A percentile compares a stretch with the other conserved stretches of the same genome.
phyloP scores from a whole-genome alignment of 2,888 invertebrate species.

The Tenthredo livida region DNA sequence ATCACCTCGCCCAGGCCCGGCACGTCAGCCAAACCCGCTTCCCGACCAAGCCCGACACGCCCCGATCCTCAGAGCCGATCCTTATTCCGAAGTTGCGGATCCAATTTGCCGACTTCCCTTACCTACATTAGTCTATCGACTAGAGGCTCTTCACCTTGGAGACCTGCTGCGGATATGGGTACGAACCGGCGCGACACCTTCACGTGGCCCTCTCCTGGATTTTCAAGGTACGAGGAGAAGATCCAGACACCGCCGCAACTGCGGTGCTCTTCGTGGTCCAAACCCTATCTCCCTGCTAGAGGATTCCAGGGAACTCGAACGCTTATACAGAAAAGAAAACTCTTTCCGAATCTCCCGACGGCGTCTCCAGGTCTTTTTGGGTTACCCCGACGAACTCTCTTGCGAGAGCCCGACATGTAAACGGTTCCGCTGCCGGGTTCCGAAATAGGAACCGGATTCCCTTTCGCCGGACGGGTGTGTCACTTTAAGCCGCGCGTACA shows the following conservation, averaged over 20 bases:
- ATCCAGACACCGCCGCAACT: slow-evolving; percentile 79
- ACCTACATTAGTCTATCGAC: slow-evolving; percentile 85
- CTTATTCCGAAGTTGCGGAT: slow-evolving; percentile 80
- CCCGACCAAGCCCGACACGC: slow-evolving; percentile 77
- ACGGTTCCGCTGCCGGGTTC: too few species aligned
- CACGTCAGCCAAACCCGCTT: slow-evolving; percentile 77
- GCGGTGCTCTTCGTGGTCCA: slow-evolving; percentile 79
- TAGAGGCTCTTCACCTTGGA: slow-evolving; percentile 86
- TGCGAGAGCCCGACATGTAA: too few species aligned
- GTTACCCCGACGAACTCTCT: slow-evolving; percentile 77
- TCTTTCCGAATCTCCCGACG: slow-evolving; percentile 80
- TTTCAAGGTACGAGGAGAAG: slow-evolving; percentile 79
- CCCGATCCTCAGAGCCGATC: slow-evolving; percentile 81
- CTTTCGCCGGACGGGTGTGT: too few species aligned
- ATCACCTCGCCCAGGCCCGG: slow-evolving; percentile 80
- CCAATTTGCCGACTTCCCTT: slow-evolving; percentile 86
- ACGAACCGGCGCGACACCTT: slow-evolving; percentile 81
- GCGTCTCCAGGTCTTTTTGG: slow-evolving; percentile 81
- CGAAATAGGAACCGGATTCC: too few species aligned
- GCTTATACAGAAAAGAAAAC: slow-evolving; percentile 80
- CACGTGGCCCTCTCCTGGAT: slow-evolving; percentile 78
- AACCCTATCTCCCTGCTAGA: slow-evolving; percentile 80
- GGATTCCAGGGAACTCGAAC: slow-evolving; percentile 80
- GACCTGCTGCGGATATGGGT: slow-evolving; percentile 89
- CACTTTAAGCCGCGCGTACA: too few species aligned